Percentiles rank a stretch among this genome's conserved stretches.
phyloP scores from a whole-genome alignment of 2,888 invertebrate genomes.

The Synergus itoensis region DNA sequence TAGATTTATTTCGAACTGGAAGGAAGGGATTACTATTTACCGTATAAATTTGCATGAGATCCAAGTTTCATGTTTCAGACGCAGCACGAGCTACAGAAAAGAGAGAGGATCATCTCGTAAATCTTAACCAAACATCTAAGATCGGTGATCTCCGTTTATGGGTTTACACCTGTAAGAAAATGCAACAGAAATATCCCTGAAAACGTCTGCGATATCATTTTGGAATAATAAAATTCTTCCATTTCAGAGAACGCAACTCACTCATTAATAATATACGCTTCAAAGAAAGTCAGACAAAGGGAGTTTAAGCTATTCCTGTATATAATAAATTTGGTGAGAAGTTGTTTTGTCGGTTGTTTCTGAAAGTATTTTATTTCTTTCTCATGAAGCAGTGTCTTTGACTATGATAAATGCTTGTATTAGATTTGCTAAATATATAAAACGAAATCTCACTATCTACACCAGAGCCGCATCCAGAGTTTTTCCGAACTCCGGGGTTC shows the following conservation, averaged over 20 bases:
- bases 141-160: conserved; percentile 65
- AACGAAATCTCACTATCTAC: not conserved
- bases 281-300: conserved; percentile 12
- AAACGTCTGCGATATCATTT: not conserved
- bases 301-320: conserved; percentile 12
- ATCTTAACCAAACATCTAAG: conserved; percentile 64
- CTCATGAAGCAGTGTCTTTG: conserved; percentile 12
- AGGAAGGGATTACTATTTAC: conserved; percentile 68
- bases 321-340: conserved; percentile 29
- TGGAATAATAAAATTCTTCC: conserved; percentile 1
- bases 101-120: conserved; percentile 61
- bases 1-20: conserved; percentile 66
- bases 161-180: conserved; percentile 63
- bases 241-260: not conserved
- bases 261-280: conserved; percentile 22
- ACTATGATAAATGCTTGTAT: conserved; percentile 1
- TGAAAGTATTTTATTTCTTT: not conserved
- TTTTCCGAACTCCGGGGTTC: not conserved
- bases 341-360: not conserved
- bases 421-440: not conserved
- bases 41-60: conserved; percentile 69
- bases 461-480: no score
- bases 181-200: not conserved
- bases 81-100: conserved; percentile 55
- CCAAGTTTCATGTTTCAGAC: conserved; percentile 43